phyloP scores from a whole-genome alignment of 1,140 invertebrate genomes.

The Saxidomus purpurata region DNA sequence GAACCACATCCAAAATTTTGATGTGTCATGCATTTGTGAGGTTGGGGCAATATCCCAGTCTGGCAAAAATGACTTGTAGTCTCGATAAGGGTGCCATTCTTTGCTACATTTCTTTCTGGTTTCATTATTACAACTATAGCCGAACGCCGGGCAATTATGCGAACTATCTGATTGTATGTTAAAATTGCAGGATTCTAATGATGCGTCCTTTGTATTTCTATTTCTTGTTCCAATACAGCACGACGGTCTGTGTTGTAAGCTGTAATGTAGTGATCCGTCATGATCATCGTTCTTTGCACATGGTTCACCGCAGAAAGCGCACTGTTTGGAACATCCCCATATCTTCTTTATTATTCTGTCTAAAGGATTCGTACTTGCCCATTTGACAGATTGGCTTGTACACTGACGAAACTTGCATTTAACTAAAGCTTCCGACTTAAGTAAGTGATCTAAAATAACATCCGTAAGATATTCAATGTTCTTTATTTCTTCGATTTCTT shows the following conservation, averaged over 20 bases:
- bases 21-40: background rate
- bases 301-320: slow-evolving; percentile 27
- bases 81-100: background rate
- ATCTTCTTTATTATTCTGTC: background rate
- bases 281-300: background rate
- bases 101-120: background rate
- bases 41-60: background rate
- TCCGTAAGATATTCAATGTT: background rate
- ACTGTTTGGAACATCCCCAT: background rate
- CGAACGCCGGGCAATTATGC: background rate
- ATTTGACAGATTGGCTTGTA: background rate
- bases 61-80: background rate
- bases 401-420: background rate
- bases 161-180: background rate
- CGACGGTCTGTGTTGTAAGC: slow-evolving; percentile 6
- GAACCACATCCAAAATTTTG: slow-evolving; percentile 27
- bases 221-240: background rate
- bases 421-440: background rate
- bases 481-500: background rate
- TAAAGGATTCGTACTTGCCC: background rate
- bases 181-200: background rate
- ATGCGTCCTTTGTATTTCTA: background rate
- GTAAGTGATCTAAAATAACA: background rate
- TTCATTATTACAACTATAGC: background rate
- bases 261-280: background rate